These are phyloP conservation scores for Zaprionus kolodkinae DNA, from an alignment of 1,140 invertebrate species.

Conservation along the genomic window DNA sequence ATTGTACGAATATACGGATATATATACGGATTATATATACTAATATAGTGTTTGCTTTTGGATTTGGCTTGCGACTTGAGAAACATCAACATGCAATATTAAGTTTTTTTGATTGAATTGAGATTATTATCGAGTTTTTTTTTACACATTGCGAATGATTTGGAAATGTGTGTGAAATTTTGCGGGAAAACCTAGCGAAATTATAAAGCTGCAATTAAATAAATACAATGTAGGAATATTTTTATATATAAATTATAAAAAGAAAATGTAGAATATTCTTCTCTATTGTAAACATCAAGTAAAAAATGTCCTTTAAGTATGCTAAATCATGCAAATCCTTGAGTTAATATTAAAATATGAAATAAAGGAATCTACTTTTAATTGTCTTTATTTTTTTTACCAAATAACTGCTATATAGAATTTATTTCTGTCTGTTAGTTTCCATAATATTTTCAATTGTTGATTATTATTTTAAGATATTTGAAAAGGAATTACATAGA, in stretches of 20 bases:
- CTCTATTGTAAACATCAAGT: too few relatives aligned
- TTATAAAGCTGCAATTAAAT: slow-evolving; percentile 5
- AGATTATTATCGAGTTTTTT: slow-evolving; percentile 27
- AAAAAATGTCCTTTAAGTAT: neutral
- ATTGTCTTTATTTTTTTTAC: too few relatives aligned
- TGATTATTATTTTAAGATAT: neutral
- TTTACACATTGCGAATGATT: slow-evolving; percentile 62
- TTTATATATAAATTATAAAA: neutral
- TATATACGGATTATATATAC: slow-evolving; percentile 27
- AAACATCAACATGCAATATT: slow-evolving; percentile 80
- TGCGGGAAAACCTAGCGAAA: slow-evolving; percentile 8
- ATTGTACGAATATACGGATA: slow-evolving; percentile 18
- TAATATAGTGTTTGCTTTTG: slow-evolving; percentile 24
- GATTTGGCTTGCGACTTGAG: slow-evolving; percentile 39
- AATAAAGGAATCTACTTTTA: too few relatives aligned
- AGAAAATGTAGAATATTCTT: neutral
- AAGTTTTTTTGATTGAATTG: slow-evolving; percentile 44
- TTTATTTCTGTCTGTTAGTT: too few relatives aligned
- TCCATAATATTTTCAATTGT: neutral
- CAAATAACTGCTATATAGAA: too few relatives aligned
- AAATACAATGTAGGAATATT: slow-evolving; percentile 3
- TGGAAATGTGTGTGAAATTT: slow-evolving; percentile 35
- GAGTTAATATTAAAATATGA: neutral
- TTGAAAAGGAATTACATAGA: neutral
- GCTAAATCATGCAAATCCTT: neutral